Evolutionary conservation across 2,113 vertebrate genomes (phyloP).

Genomic region (Aythya baeri): DNA sequence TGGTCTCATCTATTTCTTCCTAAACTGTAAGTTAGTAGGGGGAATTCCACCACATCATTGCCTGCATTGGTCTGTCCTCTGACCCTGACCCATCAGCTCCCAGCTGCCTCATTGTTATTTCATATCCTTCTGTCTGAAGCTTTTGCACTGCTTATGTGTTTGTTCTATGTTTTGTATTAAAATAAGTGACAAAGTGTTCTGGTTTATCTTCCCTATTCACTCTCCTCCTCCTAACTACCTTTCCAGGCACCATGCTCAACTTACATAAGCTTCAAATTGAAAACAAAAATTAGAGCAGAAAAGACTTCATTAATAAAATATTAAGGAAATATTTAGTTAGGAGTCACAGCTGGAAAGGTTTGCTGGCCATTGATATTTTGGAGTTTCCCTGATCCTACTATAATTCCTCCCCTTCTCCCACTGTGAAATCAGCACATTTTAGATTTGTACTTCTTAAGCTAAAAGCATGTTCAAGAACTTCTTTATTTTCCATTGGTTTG

Average conservation of each 20-base stretch:
- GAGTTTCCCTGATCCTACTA: not conserved
- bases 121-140: not conserved
- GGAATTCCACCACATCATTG: not conserved
- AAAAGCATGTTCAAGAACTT: not conserved
- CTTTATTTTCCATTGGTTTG: constrained; percentile 13
- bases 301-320: not conserved
- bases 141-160: not conserved
- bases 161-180: not conserved
- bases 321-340: not conserved
- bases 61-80: not conserved
- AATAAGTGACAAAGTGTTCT: not conserved
- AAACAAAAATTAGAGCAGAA: not conserved
- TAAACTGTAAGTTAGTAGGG: not conserved
- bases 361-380: not conserved
- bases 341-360: not conserved
- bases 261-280: not conserved
- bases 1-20: not conserved
- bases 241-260: not conserved
- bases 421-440: not conserved
- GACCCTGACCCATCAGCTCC: not conserved
- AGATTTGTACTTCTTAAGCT: not conserved
- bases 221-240: not conserved
- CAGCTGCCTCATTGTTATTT: not conserved
- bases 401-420: not conserved
- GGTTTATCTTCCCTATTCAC: not conserved